Base-by-base conservation (phyloP, 2,113 vertebrate species). In the Corythornis vintsioides region DNA sequence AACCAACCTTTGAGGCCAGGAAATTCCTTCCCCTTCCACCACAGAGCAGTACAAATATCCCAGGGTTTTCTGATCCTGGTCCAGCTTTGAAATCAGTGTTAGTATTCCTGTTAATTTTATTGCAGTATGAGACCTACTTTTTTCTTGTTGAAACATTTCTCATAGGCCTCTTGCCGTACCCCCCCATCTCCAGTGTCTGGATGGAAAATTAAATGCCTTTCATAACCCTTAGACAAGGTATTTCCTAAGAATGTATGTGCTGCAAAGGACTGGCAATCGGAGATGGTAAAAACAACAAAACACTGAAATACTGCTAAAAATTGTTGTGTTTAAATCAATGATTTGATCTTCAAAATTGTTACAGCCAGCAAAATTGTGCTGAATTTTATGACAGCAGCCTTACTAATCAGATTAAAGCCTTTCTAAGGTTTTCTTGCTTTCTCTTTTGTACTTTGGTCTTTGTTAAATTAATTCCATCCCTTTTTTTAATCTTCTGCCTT, bases 11-110 rank as follows among this genome's bases (percentile, higher is more conserved):
- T n/a, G 71, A 74, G 84, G 63, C 11, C 91, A 92, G 92, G 82
- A 94, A 94, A 96, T 94, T 91, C 92, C 61, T 93, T 94, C 26
- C 65, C 65, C 61, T 92, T 79, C 84, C 79, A 74, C 89, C 72
- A 74, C 79, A 55, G 82, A 89, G 78, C 81, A 53, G 52, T 55
- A 83, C 92, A 92, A 87, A 80, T 89, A 92, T 76, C 82, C 29
- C 60, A 48, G 64, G 52, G 47, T 80, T 88, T 95, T 77, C 72
- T 94, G 84, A 70, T 80, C 82, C 57, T 74, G 56, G 53, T 87
- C 89, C 91, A 88, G 13, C 84, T 80, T 52, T 88, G 67, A 83
- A 80, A 64, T 83, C 52, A 48, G 40, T 38, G 72, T 60, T 45
- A 88, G 66, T 40, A 81, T 91, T 91, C 66, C 69, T 86, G n/a